phyloP scores from a whole-genome alignment of 2,888 invertebrate species.

The Tetheella fluctuosa region DNA sequence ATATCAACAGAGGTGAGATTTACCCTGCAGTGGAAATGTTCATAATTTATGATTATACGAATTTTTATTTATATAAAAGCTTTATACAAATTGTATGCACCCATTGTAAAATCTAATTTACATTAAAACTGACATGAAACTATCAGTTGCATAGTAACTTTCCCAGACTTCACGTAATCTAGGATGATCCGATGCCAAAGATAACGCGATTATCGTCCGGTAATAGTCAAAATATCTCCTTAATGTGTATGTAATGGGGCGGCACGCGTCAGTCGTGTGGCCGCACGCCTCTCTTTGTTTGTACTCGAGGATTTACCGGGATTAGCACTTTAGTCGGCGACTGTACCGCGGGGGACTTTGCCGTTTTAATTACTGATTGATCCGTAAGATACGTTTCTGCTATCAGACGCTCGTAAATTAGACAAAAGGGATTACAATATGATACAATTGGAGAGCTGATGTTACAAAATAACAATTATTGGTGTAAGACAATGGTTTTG shows the following conservation, averaged over 20 bases:
- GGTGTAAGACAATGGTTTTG: constrained; percentile 16
- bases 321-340: constrained; percentile 74
- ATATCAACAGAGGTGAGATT: no score
- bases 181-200: constrained; percentile 61
- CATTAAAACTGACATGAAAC: constrained; percentile 21
- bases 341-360: constrained; percentile 41
- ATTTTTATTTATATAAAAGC: no score
- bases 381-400: constrained; percentile 59
- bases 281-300: constrained; percentile 57
- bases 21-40: no score
- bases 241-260: constrained; percentile 73
- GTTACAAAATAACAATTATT: constrained; percentile 40
- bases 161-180: constrained; percentile 69
- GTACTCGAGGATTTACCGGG: constrained; percentile 64
- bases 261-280: constrained; percentile 67
- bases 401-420: constrained; percentile 65
- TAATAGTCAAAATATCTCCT: constrained; percentile 74
- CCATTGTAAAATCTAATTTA: background rate
- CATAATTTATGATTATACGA: no score
- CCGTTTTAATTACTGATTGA: constrained; percentile 78
- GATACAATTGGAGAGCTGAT: constrained; percentile 35
- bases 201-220: constrained; percentile 75
- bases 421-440: constrained; percentile 58
- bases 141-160: constrained; percentile 28
- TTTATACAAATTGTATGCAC: no score